Conservation (phyloP, 2,797 vertebrate genomes). For the Enteromius mattozi region DNA sequence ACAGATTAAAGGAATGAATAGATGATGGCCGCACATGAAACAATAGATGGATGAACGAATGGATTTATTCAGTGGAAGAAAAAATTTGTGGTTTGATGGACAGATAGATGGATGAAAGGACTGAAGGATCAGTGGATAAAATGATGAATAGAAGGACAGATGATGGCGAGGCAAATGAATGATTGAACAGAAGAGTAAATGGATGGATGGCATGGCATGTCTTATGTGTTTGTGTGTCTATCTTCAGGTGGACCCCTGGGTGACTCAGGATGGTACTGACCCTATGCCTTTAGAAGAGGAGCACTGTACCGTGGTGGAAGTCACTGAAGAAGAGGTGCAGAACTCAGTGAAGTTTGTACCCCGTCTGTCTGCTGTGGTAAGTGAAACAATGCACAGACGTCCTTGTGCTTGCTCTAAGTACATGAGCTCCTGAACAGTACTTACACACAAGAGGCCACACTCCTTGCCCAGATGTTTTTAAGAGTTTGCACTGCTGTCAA, state of each 20-base stretch:
- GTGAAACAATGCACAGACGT: no score
- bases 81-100: background rate
- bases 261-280: constrained; percentile 83
- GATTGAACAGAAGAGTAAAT: background rate
- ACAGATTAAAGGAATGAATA: background rate
- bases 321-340: constrained; percentile 97
- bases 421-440: background rate
- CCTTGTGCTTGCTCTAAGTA: no score
- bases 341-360: constrained; percentile 96
- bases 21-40: background rate
- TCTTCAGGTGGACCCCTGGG: constrained; percentile 88
- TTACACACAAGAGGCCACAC: background rate
- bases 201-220: background rate
- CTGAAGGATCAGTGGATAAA: background rate
- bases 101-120: background rate
- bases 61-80: background rate
- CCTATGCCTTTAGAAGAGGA: constrained; percentile 92
- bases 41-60: background rate
- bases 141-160: background rate
- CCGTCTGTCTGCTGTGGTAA: constrained; percentile 94
- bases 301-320: constrained; percentile 93
- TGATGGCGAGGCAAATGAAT: background rate
- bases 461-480: background rate
- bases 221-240: constrained; percentile 39
- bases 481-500: background rate